phyloP scores from a whole-genome alignment of 2,888 invertebrate species.

The Onchidella celtica region DNA sequence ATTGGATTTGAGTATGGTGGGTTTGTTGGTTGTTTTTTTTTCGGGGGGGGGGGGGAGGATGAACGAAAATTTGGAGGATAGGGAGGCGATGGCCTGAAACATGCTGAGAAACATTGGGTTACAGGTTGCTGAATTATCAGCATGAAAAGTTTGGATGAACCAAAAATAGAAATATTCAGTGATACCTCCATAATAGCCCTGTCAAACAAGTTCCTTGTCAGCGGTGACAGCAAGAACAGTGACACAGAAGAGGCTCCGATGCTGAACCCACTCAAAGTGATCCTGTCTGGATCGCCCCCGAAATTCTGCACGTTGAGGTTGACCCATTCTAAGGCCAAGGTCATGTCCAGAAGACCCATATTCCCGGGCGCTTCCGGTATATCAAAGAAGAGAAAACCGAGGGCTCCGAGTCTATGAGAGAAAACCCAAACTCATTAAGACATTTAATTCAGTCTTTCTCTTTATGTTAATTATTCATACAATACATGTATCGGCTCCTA shows the following conservation, averaged over 20 bases:
- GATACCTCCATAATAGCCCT: slow-evolving; percentile 66
- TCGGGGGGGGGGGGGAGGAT: no score
- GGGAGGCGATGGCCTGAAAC: no score
- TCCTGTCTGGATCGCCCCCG: slow-evolving; percentile 64
- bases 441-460: neutral
- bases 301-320: slow-evolving; percentile 88
- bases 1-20: no score
- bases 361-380: slow-evolving; percentile 91
- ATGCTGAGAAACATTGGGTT: no score
- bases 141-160: no score
- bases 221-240: slow-evolving; percentile 64
- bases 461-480: no score
- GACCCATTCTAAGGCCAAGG: slow-evolving; percentile 94
- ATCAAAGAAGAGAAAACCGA: slow-evolving; percentile 94
- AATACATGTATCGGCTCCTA: no score
- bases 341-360: slow-evolving; percentile 96
- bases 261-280: slow-evolving; percentile 71
- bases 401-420: slow-evolving; percentile 87
- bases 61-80: no score
- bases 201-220: slow-evolving; percentile 58
- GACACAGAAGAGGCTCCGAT: slow-evolving; percentile 62
- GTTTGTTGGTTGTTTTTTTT: no score
- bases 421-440: neutral
- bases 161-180: no score
- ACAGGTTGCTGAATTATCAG: no score